Evolutionary conservation across 2,888 invertebrate genomes (phyloP).

Genomic region (Sesamia inferens): DNA sequence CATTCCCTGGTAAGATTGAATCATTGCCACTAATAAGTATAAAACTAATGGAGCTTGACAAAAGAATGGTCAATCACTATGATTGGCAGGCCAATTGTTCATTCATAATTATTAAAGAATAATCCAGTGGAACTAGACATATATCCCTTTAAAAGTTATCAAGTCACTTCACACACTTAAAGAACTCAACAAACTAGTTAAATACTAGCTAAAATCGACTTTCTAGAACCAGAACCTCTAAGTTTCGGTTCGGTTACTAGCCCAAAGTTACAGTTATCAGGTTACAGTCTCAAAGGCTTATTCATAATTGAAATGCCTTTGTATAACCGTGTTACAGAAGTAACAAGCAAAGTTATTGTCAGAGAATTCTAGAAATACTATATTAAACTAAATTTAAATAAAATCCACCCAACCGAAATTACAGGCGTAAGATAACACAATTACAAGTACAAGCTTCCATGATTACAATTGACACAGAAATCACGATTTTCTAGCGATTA

Average conservation of each 20-base stretch:
- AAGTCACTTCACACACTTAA: not conserved
- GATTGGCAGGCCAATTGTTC: not conserved
- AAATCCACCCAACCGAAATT: constrained; percentile 30
- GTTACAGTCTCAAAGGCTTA: not conserved
- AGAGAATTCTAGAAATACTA: not conserved
- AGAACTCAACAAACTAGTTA: not conserved
- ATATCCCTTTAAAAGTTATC: not conserved
- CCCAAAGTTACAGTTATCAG: not conserved
- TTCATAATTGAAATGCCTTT: constrained; percentile 15
- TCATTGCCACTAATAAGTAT: not conserved
- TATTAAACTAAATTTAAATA: constrained; percentile 17
- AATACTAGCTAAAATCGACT: not conserved
- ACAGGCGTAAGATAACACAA: constrained; percentile 34
- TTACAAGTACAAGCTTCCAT: constrained; percentile 49
- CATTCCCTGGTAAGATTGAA: not conserved
- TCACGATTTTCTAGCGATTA: constrained; percentile 58
- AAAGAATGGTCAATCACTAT: not conserved
- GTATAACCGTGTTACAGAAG: constrained; percentile 2
- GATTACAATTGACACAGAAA: constrained; percentile 58
- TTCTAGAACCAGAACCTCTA: not conserved
- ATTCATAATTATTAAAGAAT: not conserved
- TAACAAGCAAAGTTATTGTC: not conserved
- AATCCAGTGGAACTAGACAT: not conserved
- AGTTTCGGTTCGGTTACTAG: not conserved
- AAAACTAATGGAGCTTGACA: not conserved